phyloP scores from a whole-genome alignment of 1,140 invertebrate species.

The Triops longicaudatus region DNA sequence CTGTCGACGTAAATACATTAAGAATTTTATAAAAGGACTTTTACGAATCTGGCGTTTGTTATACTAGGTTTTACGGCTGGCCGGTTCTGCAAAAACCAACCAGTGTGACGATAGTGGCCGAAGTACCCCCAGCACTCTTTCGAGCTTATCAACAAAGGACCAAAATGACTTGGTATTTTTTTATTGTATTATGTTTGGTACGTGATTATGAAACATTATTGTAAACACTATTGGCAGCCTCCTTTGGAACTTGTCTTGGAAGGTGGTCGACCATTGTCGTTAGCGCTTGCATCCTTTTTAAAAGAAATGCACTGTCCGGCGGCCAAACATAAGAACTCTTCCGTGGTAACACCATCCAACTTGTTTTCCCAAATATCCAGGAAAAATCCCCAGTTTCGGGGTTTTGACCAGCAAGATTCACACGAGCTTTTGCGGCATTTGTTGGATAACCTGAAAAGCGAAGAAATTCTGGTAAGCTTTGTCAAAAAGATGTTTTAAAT shows the following conservation, averaged over 20 bases:
- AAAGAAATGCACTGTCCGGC: slow-evolving; percentile 53
- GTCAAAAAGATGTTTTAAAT: no score
- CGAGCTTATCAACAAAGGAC: slow-evolving; percentile 35
- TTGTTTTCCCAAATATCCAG: slow-evolving; percentile 65
- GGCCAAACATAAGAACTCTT: slow-evolving; percentile 39
- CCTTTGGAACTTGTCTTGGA: slow-evolving; percentile 39
- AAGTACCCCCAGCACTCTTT: slow-evolving; percentile 20
- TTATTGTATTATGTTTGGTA: background rate
- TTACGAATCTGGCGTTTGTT: no score
- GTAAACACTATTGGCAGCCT: slow-evolving; percentile 40
- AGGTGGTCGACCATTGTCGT: slow-evolving; percentile 60
- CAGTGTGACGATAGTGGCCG: slow-evolving; percentile 16
- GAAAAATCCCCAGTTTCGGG: slow-evolving; percentile 73
- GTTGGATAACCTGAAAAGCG: slow-evolving; percentile 66
- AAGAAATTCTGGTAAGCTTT: slow-evolving; percentile 42
- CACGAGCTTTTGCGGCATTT: slow-evolving; percentile 87
- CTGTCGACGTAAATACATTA: no score
- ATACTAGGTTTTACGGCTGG: slow-evolving; percentile 18
- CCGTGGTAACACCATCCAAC: slow-evolving; percentile 57
- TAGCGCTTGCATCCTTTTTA: slow-evolving; percentile 56
- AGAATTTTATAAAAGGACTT: no score
- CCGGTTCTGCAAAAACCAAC: slow-evolving; percentile 19
- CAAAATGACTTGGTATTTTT: background rate
- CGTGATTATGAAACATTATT: no score
- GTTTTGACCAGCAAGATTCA: slow-evolving; percentile 92